Conservation (phyloP, 2,888 invertebrate species). For the Sarcophaga variegata region DNA sequence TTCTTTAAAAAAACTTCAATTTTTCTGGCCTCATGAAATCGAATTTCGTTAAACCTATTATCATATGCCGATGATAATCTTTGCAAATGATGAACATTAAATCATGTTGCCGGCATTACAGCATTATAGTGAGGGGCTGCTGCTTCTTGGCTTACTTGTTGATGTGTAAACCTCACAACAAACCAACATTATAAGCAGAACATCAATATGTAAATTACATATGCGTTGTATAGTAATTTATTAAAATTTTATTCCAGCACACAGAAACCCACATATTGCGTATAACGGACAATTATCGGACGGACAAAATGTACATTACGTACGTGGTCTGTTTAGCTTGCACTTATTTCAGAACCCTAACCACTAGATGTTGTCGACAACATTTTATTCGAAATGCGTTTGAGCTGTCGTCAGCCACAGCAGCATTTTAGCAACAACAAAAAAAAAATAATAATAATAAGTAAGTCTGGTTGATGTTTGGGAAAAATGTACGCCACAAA, state of each 20-base stretch:
- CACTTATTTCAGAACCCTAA: slow-evolving; percentile 3
- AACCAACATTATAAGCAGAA: background rate
- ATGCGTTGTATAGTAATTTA: slow-evolving; percentile 57
- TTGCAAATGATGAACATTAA: too few relatives aligned
- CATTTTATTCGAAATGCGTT: slow-evolving; percentile 30
- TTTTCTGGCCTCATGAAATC: too few relatives aligned
- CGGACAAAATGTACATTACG: background rate
- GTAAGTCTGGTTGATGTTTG: background rate
- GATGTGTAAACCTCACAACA: too few relatives aligned
- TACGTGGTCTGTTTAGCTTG: slow-evolving; percentile 22
- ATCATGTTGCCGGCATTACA: too few relatives aligned
- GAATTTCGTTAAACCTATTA: too few relatives aligned
- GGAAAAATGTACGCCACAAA: slow-evolving; percentile 8
- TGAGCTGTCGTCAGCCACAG: background rate
- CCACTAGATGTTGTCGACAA: slow-evolving; percentile 60
- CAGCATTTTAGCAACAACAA: background rate
- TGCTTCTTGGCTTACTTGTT: too few relatives aligned
- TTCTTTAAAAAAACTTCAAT: too few relatives aligned
- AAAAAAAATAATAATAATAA: background rate
- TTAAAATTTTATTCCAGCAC: slow-evolving; percentile 32
- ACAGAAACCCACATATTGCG: slow-evolving; percentile 45
- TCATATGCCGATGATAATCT: too few relatives aligned
- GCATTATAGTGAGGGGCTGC: too few relatives aligned
- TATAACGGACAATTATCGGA: slow-evolving; percentile 48
- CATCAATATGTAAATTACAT: slow-evolving; percentile 56